Evolutionary conservation across 2,113 vertebrate genomes (phyloP).

Genomic region (Peucedramus taeniatus): DNA sequence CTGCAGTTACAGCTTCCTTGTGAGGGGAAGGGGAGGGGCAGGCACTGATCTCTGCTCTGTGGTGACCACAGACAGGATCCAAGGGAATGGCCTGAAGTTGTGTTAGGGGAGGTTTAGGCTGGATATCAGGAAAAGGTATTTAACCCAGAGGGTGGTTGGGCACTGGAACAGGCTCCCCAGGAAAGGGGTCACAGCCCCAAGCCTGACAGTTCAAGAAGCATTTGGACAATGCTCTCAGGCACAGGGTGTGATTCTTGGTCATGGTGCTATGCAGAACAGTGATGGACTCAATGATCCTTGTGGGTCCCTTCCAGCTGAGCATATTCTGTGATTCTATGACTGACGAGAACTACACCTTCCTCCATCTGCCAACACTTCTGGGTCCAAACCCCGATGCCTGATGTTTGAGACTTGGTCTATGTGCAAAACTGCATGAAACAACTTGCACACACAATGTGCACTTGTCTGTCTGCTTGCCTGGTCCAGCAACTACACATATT

Average conservation of each 20-base stretch:
- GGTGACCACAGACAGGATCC: neutral
- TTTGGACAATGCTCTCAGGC: neutral
- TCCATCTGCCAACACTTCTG: neutral
- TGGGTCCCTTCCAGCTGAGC: neutral
- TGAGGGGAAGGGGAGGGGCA: neutral
- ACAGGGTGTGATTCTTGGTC: neutral
- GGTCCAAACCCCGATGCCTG: neutral
- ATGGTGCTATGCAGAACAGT: neutral
- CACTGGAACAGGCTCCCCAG: neutral
- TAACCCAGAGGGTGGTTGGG: accelerated
- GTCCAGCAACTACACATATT: neutral
- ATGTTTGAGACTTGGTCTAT: neutral
- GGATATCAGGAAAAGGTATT: neutral
- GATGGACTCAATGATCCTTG: neutral
- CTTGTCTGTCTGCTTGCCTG: neutral
- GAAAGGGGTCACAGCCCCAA: neutral
- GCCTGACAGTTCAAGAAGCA: neutral
- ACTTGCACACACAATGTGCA: neutral
- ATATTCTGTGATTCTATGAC: neutral
- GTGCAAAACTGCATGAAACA: neutral
- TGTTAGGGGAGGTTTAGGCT: neutral
- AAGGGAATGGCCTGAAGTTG: neutral
- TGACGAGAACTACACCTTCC: neutral
- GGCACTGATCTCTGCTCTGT: neutral
- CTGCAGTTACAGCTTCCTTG: accelerated